Conservation (phyloP, 2,797 vertebrate genomes). For the Neosalanx taihuensis region DNA sequence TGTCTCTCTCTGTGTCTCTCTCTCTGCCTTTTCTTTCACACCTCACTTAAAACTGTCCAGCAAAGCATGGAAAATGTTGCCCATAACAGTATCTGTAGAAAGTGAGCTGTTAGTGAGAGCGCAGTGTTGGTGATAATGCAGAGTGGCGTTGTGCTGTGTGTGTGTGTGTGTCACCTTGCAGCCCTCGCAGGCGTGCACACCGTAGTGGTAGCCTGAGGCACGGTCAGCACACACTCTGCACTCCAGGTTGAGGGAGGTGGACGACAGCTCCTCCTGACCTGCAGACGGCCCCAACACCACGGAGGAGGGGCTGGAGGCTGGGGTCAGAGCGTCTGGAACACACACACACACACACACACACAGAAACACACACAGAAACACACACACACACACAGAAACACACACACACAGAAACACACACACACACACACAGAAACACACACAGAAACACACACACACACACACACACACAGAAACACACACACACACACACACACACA, state of each 20-base stretch:
- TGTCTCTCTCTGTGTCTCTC: no score
- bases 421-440: neutral
- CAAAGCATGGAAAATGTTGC: no score
- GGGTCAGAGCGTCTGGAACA: conserved; percentile 83
- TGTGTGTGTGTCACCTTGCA: conserved; percentile 83
- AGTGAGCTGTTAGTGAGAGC: no score
- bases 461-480: neutral
- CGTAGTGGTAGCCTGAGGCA: conserved; percentile 96
- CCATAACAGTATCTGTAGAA: no score
- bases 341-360: no score
- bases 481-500: neutral
- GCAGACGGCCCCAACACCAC: conserved; percentile 63
- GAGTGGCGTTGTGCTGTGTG: neutral
- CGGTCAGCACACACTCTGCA: conserved; percentile 94
- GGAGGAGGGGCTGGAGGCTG: conserved; percentile 89
- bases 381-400: neutral
- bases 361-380: conserved; percentile 1
- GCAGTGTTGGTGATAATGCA: no score
- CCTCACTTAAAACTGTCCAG: no score
- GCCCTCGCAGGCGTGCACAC: conserved; percentile 97
- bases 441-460: neutral
- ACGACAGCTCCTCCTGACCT: conserved; percentile 62
- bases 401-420: neutral
- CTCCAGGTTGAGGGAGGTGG: conserved; percentile 80
- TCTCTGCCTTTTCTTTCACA: no score